Percentiles rank a stretch among this genome's conserved stretches.
Conservation (phyloP, 2,888 invertebrate species). For the Saturnia japonica region DNA sequence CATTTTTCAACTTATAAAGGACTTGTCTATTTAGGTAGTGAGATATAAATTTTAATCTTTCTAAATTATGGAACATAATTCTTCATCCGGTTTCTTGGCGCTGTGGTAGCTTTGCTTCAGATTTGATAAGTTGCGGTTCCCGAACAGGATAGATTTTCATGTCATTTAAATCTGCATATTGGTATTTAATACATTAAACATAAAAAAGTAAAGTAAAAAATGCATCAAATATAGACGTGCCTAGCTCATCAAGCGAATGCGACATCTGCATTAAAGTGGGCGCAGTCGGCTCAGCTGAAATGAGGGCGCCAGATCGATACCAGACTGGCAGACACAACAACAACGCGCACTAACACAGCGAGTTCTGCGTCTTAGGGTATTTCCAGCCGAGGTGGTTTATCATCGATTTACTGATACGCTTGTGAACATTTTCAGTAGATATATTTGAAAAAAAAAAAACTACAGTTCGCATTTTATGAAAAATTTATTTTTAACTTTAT, state of each 20-base stretch:
- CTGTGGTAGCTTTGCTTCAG: neutral
- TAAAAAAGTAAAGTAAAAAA: neutral
- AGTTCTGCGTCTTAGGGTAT: slow-evolving; percentile 13
- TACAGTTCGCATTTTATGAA: neutral
- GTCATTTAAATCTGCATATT: neutral
- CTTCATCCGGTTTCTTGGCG: neutral
- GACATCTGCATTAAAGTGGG: slow-evolving; percentile 56
- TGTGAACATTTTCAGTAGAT: neutral
- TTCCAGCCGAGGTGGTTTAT: slow-evolving; percentile 11
- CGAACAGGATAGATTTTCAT: neutral
- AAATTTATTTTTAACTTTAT: neutral
- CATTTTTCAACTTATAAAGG: neutral
- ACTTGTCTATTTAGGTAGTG: neutral
- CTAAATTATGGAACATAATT: neutral
- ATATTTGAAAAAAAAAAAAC: neutral
- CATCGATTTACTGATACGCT: neutral
- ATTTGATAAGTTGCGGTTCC: neutral
- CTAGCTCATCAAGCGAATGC: slow-evolving; percentile 46
- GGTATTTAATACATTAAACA: too few species aligned
- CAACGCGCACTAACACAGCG: slow-evolving; percentile 22
- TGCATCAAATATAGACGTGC: slow-evolving; percentile 28
- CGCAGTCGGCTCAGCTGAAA: slow-evolving; percentile 69
- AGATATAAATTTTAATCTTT: neutral
- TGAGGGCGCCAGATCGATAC: slow-evolving; percentile 82
- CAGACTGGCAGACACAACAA: slow-evolving; percentile 79